A percentile compares a stretch with the other conserved stretches of the same genome.
These are phyloP conservation scores for Platichthys flesus DNA, from an alignment of 2,113 vertebrate genomes.

Conservation along the genomic window DNA sequence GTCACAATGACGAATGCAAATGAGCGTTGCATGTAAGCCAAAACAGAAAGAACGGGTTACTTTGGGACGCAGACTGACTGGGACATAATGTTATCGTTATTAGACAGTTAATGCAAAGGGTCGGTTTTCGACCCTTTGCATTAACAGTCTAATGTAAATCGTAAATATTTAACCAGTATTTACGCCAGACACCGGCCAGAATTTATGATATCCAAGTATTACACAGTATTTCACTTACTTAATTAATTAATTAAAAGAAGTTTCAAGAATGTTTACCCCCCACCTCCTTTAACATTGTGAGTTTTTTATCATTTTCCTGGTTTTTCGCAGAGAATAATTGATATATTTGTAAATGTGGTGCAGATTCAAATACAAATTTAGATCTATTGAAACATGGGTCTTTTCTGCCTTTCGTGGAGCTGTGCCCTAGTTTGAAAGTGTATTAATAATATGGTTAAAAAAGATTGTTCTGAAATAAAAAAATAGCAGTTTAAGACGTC, in stretches of 20 bases:
- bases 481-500: conserved; percentile 1
- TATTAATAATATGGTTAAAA: not conserved
- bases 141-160: not conserved
- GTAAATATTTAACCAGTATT: conserved; percentile 24
- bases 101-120: no score
- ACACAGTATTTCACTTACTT: not conserved
- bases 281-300: no score
- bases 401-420: no score
- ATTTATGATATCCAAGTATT: not conserved
- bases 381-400: no score
- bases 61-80: not conserved
- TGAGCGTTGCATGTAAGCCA: no score
- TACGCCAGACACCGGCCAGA: not conserved
- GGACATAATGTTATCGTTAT: not conserved
- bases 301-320: no score
- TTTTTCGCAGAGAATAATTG: no score
- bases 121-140: not conserved
- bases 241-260: no score
- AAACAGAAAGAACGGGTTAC: not conserved
- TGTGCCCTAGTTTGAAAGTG: not conserved
- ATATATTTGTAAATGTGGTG: no score
- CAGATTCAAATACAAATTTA: no score
- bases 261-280: no score
- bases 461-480: not conserved
- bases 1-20: not conserved